Evolutionary conservation across 2,797 vertebrate species (phyloP).

Genomic region (Macrochelys suwanniensis): DNA sequence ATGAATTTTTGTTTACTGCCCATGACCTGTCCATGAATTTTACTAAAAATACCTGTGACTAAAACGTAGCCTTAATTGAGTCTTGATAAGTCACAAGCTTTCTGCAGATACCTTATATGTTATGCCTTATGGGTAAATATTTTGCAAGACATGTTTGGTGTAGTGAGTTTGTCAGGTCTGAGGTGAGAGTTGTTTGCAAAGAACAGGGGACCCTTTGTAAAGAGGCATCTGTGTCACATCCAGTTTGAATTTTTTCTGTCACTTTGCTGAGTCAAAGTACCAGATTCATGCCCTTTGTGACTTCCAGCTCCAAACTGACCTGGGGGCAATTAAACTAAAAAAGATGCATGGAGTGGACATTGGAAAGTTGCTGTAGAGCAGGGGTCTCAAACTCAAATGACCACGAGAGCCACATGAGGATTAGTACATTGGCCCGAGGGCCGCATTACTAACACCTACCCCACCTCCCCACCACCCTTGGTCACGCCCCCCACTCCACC

Average conservation of each 20-base stretch:
- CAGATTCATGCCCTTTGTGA: not conserved
- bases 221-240: not conserved
- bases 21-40: too few species aligned
- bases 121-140: not conserved
- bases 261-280: not conserved
- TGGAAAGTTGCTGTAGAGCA: not conserved
- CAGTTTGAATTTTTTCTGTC: not conserved
- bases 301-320: not conserved
- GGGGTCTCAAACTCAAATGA: too few species aligned
- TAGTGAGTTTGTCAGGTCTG: not conserved
- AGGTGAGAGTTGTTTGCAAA: not conserved
- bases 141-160: not conserved
- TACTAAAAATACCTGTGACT: too few species aligned
- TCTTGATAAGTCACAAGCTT: not conserved
- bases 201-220: not conserved
- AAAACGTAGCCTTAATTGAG: not conserved
- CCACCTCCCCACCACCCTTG: too few species aligned
- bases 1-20: too few species aligned
- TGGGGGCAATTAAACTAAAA: fast-evolving
- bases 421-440: too few species aligned
- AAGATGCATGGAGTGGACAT: not conserved
- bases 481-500: too few species aligned
- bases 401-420: too few species aligned
- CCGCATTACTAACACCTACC: too few species aligned
- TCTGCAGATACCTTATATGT: not conserved